Evolutionary conservation across 1,140 invertebrate species (phyloP), one percentile per base, ranked within the genome.

Genomic region (Chionoecetes opilio): DNA sequence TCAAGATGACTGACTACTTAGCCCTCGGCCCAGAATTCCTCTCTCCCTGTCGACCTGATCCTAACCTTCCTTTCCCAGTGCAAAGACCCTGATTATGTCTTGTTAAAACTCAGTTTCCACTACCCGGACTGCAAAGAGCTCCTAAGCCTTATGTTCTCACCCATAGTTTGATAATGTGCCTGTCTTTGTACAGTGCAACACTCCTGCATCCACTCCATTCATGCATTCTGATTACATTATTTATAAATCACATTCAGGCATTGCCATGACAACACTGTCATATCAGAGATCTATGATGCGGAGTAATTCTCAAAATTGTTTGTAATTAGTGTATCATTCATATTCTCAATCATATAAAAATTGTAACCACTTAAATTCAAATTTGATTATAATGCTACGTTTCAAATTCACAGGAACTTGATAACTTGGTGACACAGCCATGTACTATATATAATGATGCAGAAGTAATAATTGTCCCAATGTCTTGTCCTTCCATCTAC

Each of bases 11-110:
- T 93, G 38, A 93, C 35, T 41, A 93, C 92, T 86, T 38, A 93
- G 82, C 84, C 92, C 92, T 93, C 92, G 92, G 82, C 92, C 92
- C 92, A 93, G 38, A 38, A 38, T 86, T 93, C 91, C 31, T 87
- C 82, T 93, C 92, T 93, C 92, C 82, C 92, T 85, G 82, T 87
- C 92, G 31, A 84, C 92, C 84, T 38, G 29, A 37, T 46, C 92
- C 92, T 26, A 87, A 29, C 92, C 29, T 26, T 53, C 41, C 41
- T n/a, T 82, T 85, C 91, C 26, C 82, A 5, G 14, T 31, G 41
- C 35, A 37, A 46, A 46, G 11, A 31, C 32, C 82, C 31, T 82
- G 63, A 26, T 92, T 35, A 35, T 75, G 53, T 75, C 37, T 11
- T 93, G 63, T 85, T 46, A 85, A 8, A 21, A 41, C 17, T 90